Conservation (phyloP, 1,140 invertebrate species). For the Magallana gigas region DNA sequence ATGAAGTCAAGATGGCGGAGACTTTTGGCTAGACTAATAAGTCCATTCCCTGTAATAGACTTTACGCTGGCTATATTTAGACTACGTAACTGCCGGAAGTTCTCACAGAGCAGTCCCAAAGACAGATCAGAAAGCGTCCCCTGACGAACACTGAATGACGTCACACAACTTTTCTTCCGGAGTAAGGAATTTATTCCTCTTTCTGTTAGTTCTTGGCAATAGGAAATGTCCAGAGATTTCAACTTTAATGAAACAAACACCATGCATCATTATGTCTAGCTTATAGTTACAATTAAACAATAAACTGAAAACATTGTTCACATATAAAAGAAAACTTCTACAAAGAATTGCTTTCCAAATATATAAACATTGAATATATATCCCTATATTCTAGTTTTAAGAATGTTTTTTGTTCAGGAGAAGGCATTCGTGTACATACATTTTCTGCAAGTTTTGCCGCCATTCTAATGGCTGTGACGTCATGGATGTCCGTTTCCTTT, state of each 20-base stretch:
- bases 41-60: slow-evolving; percentile 43
- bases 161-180: slow-evolving; percentile 12
- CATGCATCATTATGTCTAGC: not conserved
- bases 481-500: not conserved
- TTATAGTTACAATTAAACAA: no score
- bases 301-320: no score
- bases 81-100: not conserved
- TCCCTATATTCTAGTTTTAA: no score
- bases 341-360: no score
- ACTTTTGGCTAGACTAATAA: slow-evolving; percentile 49
- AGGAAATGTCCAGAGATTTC: not conserved
- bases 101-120: slow-evolving; percentile 40
- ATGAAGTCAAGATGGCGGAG: slow-evolving; percentile 47
- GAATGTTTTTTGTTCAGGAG: no score
- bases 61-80: slow-evolving; percentile 34
- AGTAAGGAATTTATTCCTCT: not conserved
- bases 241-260: not conserved
- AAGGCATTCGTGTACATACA: not conserved
- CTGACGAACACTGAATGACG: slow-evolving; percentile 33
- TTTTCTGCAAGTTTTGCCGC: slow-evolving; percentile 3
- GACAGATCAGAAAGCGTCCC: slow-evolving; percentile 42
- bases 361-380: no score
- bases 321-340: no score
- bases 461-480: not conserved
- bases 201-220: not conserved